Evolutionary conservation across 2,113 vertebrate species (phyloP).

Genomic region (Anhinga anhinga): DNA sequence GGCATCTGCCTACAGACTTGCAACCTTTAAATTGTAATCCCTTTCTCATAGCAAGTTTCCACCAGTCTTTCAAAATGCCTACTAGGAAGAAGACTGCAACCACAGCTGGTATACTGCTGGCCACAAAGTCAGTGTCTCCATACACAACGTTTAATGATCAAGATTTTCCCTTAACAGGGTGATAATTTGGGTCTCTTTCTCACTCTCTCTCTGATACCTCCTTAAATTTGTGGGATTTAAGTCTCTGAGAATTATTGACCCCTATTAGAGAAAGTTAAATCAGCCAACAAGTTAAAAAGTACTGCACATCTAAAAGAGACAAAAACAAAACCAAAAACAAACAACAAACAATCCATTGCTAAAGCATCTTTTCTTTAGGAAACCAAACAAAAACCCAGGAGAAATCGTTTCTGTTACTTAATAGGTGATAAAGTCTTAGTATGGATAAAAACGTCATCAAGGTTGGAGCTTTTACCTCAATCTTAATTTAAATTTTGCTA

Average conservation of each 20-base stretch:
- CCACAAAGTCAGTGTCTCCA: neutral
- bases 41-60: neutral
- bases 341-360: neutral
- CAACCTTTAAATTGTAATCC: neutral
- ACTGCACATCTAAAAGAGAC: neutral
- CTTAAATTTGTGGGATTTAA: neutral
- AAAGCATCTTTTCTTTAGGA: neutral
- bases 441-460: neutral
- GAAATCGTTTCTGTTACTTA: neutral
- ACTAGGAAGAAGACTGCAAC: neutral
- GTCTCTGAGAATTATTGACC: neutral
- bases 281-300: neutral
- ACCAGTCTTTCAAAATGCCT: neutral
- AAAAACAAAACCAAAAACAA: neutral
- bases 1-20: neutral
- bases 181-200: neutral
- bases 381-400: neutral
- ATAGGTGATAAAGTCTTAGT: neutral
- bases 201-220: neutral
- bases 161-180: neutral
- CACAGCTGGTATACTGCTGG: neutral
- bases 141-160: neutral
- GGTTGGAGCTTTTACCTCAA: neutral
- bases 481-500: neutral
- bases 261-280: neutral